These are phyloP conservation scores for Macroglossus sobrinus DNA, from an alignment of 2,113 vertebrate species.

Conservation along the genomic window DNA sequence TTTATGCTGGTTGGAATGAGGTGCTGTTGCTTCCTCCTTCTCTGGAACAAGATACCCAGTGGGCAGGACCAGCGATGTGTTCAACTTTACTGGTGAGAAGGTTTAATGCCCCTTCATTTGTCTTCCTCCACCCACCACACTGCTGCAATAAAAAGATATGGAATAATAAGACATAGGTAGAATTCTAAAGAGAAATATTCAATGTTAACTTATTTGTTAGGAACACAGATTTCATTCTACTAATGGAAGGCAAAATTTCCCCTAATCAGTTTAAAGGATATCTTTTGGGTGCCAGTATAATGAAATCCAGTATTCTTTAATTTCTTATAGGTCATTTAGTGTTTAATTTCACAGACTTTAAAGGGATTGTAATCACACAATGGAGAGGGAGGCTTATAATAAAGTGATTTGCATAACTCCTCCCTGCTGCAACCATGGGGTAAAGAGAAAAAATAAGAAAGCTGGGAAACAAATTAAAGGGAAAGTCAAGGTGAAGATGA, in stretches of 20 bases:
- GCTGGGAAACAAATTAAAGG: constrained; percentile 18
- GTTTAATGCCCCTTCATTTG: not conserved
- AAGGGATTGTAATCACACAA: constrained; percentile 49
- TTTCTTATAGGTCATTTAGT: constrained; percentile 57
- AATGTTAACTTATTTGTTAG: constrained; percentile 6
- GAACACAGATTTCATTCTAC: constrained; percentile 23
- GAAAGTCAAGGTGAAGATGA: not conserved
- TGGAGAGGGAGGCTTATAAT: constrained; percentile 23
- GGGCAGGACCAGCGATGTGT: not conserved
- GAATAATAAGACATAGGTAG: not conserved
- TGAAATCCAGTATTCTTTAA: constrained; percentile 54
- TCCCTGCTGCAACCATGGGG: not conserved
- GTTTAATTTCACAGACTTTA: constrained; percentile 45
- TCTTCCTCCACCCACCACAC: not conserved
- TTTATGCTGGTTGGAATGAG: not conserved
- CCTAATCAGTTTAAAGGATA: constrained; percentile 42
- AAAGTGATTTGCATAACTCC: constrained; percentile 19
- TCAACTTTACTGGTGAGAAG: not conserved
- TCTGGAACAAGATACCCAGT: not conserved
- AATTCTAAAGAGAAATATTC: constrained; percentile 43
- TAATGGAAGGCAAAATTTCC: constrained; percentile 10
- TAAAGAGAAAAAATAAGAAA: not conserved
- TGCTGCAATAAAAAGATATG: not conserved
- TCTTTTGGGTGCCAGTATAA: constrained; percentile 33
- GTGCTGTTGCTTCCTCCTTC: not conserved